These are phyloP conservation scores for Burhinus bistriatus DNA, from an alignment of 2,113 vertebrate genomes.

Conservation along the genomic window DNA sequence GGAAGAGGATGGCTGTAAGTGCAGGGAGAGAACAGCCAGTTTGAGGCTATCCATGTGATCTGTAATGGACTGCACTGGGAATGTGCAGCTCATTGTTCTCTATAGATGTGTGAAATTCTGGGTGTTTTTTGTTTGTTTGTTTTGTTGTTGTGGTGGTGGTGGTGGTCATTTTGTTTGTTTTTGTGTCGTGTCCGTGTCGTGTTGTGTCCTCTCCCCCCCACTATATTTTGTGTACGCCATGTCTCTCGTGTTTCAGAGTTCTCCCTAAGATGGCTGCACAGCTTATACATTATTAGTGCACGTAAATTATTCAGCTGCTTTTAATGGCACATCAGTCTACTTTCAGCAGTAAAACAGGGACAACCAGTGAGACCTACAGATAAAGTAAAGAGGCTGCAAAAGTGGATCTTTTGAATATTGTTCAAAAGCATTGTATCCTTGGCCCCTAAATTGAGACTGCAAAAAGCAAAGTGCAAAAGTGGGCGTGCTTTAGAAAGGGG, in stretches of 20 bases:
- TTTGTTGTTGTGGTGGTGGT: background rate
- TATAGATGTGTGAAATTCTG: background rate
- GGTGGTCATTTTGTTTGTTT: background rate
- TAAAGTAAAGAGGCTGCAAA: background rate
- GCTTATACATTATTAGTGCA: background rate
- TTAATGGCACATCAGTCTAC: background rate
- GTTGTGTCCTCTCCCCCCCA: background rate
- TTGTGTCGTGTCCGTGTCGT: background rate
- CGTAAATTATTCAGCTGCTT: constrained; percentile 20
- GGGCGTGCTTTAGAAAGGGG: background rate
- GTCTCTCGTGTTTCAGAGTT: background rate
- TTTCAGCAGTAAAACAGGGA: background rate
- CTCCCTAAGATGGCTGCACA: background rate
- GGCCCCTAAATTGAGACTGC: background rate
- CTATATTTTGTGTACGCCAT: background rate
- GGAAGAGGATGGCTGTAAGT: background rate
- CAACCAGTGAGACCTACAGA: background rate
- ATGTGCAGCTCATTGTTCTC: background rate
- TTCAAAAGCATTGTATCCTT: background rate
- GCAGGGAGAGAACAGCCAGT: background rate
- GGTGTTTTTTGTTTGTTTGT: background rate
- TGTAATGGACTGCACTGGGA: background rate
- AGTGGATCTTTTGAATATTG: background rate
- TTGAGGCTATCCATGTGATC: background rate
- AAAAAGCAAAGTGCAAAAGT: background rate